phyloP scores from a whole-genome alignment of 2,113 vertebrate genomes.

The Solenodon paradoxus region DNA sequence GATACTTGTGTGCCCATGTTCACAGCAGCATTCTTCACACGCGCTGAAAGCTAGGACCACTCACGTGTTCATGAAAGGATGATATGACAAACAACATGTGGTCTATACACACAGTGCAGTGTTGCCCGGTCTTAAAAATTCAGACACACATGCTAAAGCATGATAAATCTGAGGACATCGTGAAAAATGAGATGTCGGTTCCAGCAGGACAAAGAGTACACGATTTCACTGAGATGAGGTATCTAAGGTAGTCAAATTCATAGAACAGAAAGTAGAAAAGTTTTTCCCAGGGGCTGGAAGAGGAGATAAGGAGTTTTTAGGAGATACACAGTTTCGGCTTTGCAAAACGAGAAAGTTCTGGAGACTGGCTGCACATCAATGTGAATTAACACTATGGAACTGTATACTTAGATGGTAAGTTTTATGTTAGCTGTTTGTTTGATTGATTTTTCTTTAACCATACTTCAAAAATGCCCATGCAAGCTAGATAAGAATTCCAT shows the following conservation, averaged over 20 bases:
- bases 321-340: not conserved
- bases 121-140: too few species aligned
- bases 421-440: not conserved
- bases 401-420: not conserved
- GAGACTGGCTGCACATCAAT: not conserved
- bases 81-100: too few species aligned
- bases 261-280: not conserved
- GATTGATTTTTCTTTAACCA: not conserved
- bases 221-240: not conserved
- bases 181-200: not conserved
- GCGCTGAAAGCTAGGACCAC: not conserved
- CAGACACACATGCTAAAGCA: too few species aligned
- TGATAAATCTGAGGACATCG: not conserved
- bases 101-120: too few species aligned
- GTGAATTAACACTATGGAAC: not conserved
- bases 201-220: not conserved
- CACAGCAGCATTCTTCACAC: not conserved
- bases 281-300: not conserved
- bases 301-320: not conserved
- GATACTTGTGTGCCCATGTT: too few species aligned
- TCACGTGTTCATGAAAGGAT: too few species aligned
- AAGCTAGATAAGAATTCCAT: not conserved
- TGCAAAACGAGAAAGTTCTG: not conserved
- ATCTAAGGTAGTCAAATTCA: not conserved
- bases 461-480: not conserved